Evolutionary conservation across 2,888 invertebrate genomes (phyloP).

Genomic region (Pristionchus exspectatus): DNA sequence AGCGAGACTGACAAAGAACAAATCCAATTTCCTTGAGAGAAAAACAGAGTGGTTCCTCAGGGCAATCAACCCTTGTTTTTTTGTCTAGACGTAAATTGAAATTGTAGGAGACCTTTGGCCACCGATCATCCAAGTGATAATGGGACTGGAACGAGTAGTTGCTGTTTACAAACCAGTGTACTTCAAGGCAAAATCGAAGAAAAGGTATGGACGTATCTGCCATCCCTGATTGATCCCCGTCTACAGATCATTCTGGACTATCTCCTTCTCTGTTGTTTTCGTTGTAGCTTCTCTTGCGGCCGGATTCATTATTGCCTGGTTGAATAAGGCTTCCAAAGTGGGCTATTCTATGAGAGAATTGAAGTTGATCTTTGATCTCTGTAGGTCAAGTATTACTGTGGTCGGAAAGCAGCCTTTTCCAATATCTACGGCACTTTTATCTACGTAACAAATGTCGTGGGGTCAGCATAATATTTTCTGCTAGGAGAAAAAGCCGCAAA

Average conservation of each 20-base stretch:
- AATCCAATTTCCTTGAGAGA: neutral
- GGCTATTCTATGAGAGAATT: neutral
- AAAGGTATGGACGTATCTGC: neutral
- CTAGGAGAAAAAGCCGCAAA: neutral
- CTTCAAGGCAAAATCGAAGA: constrained; percentile 47
- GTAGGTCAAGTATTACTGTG: constrained; percentile 55
- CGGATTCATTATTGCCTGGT: constrained; percentile 53
- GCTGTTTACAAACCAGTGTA: constrained; percentile 48
- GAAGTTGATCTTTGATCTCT: neutral
- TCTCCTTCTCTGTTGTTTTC: constrained; percentile 24
- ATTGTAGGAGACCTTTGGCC: constrained; percentile 55
- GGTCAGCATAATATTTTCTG: constrained; percentile 45
- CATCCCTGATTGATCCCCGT: neutral
- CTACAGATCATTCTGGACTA: constrained; percentile 45
- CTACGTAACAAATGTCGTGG: constrained; percentile 58
- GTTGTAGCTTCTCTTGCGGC: constrained; percentile 43
- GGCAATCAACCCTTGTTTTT: neutral
- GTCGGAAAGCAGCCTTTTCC: constrained; percentile 60
- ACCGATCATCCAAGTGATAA: constrained; percentile 55
- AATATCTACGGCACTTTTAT: constrained; percentile 58
- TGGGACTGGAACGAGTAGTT: constrained; percentile 53
- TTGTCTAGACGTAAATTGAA: neutral
- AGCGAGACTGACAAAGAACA: neutral
- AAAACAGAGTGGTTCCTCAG: neutral
- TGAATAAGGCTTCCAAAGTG: constrained; percentile 14